Percentiles rank a stretch among this genome's conserved stretches.
Conservation (phyloP, 1,140 invertebrate genomes). For the Leptinotarsa texana region DNA sequence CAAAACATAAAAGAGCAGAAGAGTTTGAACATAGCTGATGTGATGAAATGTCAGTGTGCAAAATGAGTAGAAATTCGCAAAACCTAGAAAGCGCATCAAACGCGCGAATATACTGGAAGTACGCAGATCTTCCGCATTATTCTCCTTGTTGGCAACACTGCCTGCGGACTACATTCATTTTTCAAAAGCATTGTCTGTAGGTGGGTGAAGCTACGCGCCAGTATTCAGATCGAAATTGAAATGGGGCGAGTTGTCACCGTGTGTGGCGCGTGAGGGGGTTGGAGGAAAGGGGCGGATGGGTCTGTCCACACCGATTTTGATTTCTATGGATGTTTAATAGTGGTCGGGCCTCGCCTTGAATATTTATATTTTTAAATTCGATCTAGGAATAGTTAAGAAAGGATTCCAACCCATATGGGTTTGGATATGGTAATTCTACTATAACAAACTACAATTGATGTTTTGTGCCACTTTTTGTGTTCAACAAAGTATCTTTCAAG, state of each 20-base stretch:
- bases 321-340: background rate
- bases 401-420: background rate
- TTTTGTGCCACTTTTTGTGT: background rate
- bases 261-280: conserved; percentile 29
- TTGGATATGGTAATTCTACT: background rate
- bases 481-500: too few relatives aligned
- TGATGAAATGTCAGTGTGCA: too few relatives aligned
- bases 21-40: too few relatives aligned
- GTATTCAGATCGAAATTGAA: background rate
- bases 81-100: too few relatives aligned
- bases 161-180: background rate
- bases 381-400: background rate
- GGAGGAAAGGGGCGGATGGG: conserved; percentile 3
- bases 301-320: conserved; percentile 15
- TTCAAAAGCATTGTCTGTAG: background rate
- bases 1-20: too few relatives aligned
- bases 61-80: too few relatives aligned
- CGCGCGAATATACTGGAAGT: too few relatives aligned
- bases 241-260: conserved; percentile 27
- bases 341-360: background rate
- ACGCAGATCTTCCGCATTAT: background rate
- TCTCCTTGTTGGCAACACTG: background rate
- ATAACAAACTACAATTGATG: background rate
- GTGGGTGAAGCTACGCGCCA: conserved; percentile 11
- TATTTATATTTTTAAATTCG: conserved; percentile 5